Conservation (phyloP, 2,113 vertebrate species). For the Apodemus sylvaticus region DNA sequence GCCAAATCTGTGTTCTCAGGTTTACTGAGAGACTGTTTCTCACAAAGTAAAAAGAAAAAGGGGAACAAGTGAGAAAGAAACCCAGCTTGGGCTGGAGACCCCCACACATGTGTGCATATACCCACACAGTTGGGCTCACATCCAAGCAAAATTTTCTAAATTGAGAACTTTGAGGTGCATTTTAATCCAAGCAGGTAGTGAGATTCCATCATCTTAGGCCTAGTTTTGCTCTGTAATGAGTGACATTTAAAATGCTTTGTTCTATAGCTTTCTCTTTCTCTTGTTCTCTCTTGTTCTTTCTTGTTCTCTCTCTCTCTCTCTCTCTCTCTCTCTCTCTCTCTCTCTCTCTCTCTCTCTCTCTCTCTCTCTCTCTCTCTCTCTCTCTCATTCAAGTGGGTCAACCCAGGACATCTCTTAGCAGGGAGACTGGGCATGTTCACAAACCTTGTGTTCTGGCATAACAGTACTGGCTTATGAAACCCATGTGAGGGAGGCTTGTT, state of each 20-base stretch:
- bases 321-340: too few species aligned
- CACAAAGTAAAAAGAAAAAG: not conserved
- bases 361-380: too few species aligned
- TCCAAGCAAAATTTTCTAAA: not conserved
- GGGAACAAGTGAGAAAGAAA: not conserved
- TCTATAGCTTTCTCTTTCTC: too few species aligned
- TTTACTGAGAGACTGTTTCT: not conserved
- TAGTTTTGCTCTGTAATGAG: rapidly evolving
- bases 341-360: too few species aligned
- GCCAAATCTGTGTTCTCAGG: not conserved
- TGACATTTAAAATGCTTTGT: rapidly evolving
- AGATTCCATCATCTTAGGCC: rapidly evolving
- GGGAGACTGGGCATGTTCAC: too few species aligned
- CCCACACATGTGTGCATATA: too few species aligned
- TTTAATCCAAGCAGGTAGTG: not conserved
- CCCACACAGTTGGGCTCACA: not conserved
- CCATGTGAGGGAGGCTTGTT: not conserved
- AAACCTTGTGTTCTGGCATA: not conserved
- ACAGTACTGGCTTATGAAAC: not conserved
- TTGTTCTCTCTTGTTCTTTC: rapidly evolving
- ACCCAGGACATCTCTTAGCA: not conserved
- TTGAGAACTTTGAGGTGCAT: not conserved
- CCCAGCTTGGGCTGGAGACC: not conserved
- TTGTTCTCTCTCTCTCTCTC: too few species aligned
- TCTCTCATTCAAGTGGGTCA: too few species aligned